A percentile compares a stretch with the other conserved stretches of the same genome.
These are phyloP conservation scores for Notolepis coatsorum DNA, from an alignment of 2,797 vertebrate genomes.

Conservation along the genomic window DNA sequence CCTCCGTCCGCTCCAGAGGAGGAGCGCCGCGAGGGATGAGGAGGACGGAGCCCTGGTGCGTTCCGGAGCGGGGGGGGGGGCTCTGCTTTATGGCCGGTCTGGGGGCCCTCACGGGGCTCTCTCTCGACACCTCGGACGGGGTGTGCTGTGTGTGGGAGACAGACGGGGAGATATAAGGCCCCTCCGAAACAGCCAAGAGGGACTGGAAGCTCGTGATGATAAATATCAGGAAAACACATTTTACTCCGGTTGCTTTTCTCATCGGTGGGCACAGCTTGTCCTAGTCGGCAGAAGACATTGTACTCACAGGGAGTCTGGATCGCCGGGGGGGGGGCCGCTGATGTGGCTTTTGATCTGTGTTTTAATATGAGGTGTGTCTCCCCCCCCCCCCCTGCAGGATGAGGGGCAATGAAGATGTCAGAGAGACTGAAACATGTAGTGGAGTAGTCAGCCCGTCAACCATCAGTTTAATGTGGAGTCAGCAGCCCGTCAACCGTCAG, in stretches of 20 bases:
- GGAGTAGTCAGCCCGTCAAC: too few species aligned
- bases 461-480: too few species aligned
- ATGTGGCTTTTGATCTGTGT: conserved; percentile 31
- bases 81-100: conserved; percentile 28
- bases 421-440: conserved; percentile 27
- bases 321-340: conserved; percentile 15
- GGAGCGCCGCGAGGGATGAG: not conserved
- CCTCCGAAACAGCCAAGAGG: conserved; percentile 46
- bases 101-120: conserved; percentile 35
- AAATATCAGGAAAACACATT: conserved; percentile 67
- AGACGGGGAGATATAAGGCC: conserved; percentile 59
- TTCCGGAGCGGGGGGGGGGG: conserved; percentile 6
- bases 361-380: conserved; percentile 46
- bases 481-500: too few species aligned
- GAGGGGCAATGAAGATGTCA: conserved; percentile 32
- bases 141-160: conserved; percentile 48
- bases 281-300: conserved; percentile 35
- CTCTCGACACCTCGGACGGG: conserved; percentile 27
- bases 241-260: conserved; percentile 64
- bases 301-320: conserved; percentile 47
- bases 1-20: not conserved
- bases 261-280: conserved; percentile 50
- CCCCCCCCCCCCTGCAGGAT: conserved; percentile 23
- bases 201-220: conserved; percentile 66
- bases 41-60: conserved; percentile 19